phyloP scores from a whole-genome alignment of 2,888 invertebrate genomes.

The Meteorus colon region DNA sequence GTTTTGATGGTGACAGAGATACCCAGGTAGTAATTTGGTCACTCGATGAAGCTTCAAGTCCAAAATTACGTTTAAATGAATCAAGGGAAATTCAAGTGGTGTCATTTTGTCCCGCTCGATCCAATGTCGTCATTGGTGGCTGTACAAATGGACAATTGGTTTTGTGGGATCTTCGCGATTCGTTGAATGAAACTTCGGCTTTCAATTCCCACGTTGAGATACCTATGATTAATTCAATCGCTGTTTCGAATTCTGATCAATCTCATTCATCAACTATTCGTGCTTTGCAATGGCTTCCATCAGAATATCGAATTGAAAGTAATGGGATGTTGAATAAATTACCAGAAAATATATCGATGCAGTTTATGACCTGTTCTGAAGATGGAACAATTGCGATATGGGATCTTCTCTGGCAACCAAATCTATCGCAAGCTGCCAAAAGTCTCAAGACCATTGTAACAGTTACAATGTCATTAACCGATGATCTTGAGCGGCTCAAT shows the following conservation, averaged over 20 bases:
- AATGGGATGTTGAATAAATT: conserved; percentile 57
- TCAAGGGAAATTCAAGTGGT: conserved; percentile 63
- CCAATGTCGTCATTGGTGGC: conserved; percentile 67
- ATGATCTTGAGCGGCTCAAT: conserved; percentile 54
- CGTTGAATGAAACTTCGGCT: background rate
- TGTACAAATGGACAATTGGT: conserved; percentile 67
- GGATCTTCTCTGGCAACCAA: conserved; percentile 66
- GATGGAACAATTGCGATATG: conserved; percentile 68
- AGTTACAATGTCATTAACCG: conserved; percentile 46
- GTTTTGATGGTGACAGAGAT: background rate
- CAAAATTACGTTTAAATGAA: conserved; percentile 62
- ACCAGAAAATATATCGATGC: conserved; percentile 50
- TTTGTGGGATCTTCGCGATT: conserved; percentile 66
- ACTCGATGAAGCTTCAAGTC: conserved; percentile 56
- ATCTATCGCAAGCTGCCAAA: conserved; percentile 46
- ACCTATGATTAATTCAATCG: conserved; percentile 39
- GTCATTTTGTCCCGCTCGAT: conserved; percentile 66
- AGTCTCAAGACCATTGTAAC: conserved; percentile 46
- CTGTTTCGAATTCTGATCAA: conserved; percentile 55
- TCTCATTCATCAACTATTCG: conserved; percentile 62
- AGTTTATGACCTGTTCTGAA: conserved; percentile 66
- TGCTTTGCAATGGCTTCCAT: conserved; percentile 66
- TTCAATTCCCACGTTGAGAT: background rate
- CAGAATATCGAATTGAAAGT: conserved; percentile 54
- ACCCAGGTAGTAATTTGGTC: conserved; percentile 62